phyloP scores from a whole-genome alignment of 2,113 vertebrate species.

The Limnothrissa miodon region DNA sequence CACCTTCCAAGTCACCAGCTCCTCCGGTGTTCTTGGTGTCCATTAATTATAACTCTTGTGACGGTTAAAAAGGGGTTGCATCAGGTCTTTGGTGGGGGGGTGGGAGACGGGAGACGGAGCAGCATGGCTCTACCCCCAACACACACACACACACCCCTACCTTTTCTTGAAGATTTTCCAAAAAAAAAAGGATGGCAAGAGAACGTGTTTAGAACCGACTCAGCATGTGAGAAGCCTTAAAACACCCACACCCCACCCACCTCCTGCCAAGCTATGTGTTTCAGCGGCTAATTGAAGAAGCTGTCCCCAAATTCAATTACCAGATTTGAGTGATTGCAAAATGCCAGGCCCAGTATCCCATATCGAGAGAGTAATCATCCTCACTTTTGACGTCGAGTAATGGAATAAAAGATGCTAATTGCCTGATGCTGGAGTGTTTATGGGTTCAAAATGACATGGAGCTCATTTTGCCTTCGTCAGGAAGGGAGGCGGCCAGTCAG shows the following conservation, averaged over 20 bases:
- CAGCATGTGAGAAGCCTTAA: neutral
- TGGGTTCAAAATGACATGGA: neutral
- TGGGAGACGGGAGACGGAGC: too few species aligned
- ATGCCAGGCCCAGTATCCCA: neutral
- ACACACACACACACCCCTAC: too few species aligned
- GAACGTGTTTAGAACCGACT: neutral
- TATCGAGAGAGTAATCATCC: slow-evolving; percentile 14
- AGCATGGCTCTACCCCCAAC: neutral
- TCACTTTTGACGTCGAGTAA: slow-evolving; percentile 17
- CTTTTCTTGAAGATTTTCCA: neutral
- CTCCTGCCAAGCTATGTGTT: neutral
- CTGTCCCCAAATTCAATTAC: slow-evolving; percentile 7
- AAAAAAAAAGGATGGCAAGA: neutral
- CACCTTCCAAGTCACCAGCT: neutral
- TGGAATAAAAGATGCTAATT: slow-evolving; percentile 21
- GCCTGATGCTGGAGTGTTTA: neutral
- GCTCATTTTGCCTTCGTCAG: neutral
- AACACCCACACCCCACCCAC: neutral
- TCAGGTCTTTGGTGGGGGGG: too few species aligned
- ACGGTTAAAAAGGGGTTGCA: neutral
- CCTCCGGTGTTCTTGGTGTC: neutral
- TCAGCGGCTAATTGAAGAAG: neutral
- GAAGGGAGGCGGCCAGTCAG: neutral
- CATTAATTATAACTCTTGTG: slow-evolving; percentile 7
- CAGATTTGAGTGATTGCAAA: slow-evolving; percentile 1